These are phyloP conservation scores for Podarcis muralis DNA, from an alignment of 2,113 vertebrate genomes.

Conservation along the genomic window DNA sequence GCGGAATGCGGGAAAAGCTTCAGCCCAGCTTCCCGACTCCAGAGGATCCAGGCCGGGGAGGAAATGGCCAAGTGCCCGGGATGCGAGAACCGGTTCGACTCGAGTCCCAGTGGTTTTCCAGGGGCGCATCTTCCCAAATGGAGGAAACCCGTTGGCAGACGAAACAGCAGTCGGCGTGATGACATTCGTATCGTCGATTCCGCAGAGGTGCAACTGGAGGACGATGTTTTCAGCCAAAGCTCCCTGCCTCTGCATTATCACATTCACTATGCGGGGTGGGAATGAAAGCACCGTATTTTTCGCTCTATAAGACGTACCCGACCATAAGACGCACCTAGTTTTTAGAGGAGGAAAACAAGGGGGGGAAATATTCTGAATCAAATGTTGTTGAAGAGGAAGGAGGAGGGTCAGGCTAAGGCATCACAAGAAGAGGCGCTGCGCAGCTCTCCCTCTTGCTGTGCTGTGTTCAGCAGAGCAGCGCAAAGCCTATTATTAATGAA, in stretches of 20 bases:
- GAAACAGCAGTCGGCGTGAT: not conserved
- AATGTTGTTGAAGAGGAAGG: no score
- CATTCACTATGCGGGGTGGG: not conserved
- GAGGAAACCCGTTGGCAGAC: conserved; percentile 21
- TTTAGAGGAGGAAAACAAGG: no score
- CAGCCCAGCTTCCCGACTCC: conserved; percentile 31
- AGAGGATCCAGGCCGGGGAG: conserved; percentile 28
- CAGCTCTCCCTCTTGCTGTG: no score
- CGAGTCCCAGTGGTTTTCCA: conserved; percentile 18
- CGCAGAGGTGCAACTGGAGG: not conserved
- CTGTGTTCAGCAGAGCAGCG: no score
- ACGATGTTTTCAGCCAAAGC: not conserved
- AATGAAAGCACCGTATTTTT: not conserved
- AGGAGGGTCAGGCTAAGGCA: no score
- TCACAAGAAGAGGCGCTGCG: no score
- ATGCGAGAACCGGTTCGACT: conserved; percentile 45
- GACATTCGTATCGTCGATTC: not conserved
- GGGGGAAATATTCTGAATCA: no score
- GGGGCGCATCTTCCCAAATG: conserved; percentile 33
- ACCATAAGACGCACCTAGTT: no score
- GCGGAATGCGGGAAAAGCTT: conserved; percentile 60
- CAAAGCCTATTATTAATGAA: no score
- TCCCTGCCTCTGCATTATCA: not conserved
- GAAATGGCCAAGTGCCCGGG: conserved; percentile 19
- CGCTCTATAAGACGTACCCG: no score